Percentiles rank a stretch among this genome's conserved stretches.
These are phyloP conservation scores for Stylophora pistillata DNA, from an alignment of 64 coral and sea anemone genomes.

Conservation along the genomic window DNA sequence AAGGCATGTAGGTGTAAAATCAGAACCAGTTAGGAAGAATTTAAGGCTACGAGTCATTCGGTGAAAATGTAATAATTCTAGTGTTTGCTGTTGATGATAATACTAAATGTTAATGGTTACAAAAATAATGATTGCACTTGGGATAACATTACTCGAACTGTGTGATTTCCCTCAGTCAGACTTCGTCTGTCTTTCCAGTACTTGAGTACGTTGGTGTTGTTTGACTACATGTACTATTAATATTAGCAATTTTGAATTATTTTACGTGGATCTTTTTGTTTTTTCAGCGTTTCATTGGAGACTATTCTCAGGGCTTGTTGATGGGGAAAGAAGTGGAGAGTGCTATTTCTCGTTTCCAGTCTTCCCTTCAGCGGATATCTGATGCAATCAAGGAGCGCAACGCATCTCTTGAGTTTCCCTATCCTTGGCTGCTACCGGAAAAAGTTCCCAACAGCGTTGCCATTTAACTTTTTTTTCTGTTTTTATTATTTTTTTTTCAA, in stretches of 20 bases:
- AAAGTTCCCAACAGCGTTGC: slow-evolving; percentile 60
- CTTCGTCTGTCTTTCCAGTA: too few relatives aligned
- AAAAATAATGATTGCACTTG: too few relatives aligned
- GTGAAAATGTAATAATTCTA: too few relatives aligned
- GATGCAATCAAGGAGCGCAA: slow-evolving; percentile 63
- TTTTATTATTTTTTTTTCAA: too few relatives aligned
- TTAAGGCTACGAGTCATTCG: too few relatives aligned
- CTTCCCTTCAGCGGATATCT: slow-evolving; percentile 59
- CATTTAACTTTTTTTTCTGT: neutral
- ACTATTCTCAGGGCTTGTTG: slow-evolving; percentile 42
- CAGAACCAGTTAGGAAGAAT: neutral
- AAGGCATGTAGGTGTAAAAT: neutral
- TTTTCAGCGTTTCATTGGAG: slow-evolving; percentile 66
- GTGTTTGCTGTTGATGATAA: too few relatives aligned
- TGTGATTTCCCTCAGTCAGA: too few relatives aligned
- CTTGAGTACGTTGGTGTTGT: too few relatives aligned
- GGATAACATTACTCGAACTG: too few relatives aligned
- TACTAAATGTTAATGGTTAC: too few relatives aligned
- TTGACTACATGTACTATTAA: too few relatives aligned
- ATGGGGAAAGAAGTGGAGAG: slow-evolving; percentile 19
- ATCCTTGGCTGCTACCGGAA: slow-evolving; percentile 68
- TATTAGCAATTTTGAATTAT: too few relatives aligned
- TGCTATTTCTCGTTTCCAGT: slow-evolving; percentile 63
- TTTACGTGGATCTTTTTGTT: neutral
- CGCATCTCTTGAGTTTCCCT: slow-evolving; percentile 56